Conservation (phyloP, 2,113 vertebrate species). For the Hylia prasina region DNA sequence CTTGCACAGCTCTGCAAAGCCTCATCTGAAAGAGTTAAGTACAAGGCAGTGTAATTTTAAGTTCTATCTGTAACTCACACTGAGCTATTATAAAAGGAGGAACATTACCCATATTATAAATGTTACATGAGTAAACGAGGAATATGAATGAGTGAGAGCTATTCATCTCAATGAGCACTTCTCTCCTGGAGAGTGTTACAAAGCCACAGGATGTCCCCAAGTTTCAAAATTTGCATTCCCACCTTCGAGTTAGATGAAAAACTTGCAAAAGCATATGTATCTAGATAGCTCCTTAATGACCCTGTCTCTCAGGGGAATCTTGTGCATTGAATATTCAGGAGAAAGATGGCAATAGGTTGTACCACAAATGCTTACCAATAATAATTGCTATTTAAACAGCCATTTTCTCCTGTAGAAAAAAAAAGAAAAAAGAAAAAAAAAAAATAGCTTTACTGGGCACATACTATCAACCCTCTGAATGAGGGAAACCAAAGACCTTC, state of each 20-base stretch:
- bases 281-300: slow-evolving; percentile 41
- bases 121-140: slow-evolving; percentile 20
- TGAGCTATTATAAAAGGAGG: slow-evolving; percentile 2
- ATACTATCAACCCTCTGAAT: not conserved
- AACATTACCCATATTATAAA: slow-evolving; percentile 22
- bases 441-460: not conserved
- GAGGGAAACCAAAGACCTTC: not conserved
- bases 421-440: not conserved
- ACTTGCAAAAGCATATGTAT: slow-evolving; percentile 16
- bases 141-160: slow-evolving; percentile 43
- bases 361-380: not conserved
- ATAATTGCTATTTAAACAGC: not conserved
- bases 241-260: slow-evolving; percentile 45
- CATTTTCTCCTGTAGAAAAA: not conserved
- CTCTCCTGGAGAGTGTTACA: not conserved
- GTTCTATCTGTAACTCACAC: not conserved
- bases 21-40: not conserved
- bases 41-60: not conserved
- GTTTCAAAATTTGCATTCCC: slow-evolving; percentile 49
- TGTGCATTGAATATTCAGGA: slow-evolving; percentile 33
- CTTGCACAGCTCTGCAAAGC: not conserved
- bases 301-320: slow-evolving; percentile 21
- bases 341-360: not conserved
- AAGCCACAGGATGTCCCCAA: slow-evolving; percentile 28
- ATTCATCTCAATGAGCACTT: slow-evolving; percentile 35